phyloP scores from a whole-genome alignment of 2,888 invertebrate species.

The Synergus japonicus region DNA sequence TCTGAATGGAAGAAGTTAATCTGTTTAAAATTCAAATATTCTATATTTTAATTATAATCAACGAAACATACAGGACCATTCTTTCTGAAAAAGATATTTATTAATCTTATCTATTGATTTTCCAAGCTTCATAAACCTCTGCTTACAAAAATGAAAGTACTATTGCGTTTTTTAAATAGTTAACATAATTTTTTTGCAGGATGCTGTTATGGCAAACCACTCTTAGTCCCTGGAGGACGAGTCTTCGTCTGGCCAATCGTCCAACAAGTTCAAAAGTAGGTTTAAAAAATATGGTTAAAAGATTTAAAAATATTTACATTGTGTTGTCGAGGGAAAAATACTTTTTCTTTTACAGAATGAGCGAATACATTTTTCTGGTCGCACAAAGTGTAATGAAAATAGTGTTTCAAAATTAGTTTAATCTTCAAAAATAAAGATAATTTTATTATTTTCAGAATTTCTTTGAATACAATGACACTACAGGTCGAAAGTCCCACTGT shows the following conservation, averaged over 20 bases:
- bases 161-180: not conserved
- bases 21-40: too few species aligned
- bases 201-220: constrained; percentile 96
- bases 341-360: not conserved
- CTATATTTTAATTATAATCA: too few species aligned
- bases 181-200: constrained; percentile 80
- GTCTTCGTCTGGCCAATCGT: constrained; percentile 98
- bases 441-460: constrained; percentile 83
- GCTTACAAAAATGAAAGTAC: too few species aligned
- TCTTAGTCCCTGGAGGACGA: constrained; percentile 95
- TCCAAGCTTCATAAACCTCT: too few species aligned
- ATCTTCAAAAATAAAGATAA: constrained; percentile 31
- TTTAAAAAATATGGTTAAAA: constrained; percentile 34
- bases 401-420: not conserved
- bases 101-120: too few species aligned
- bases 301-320: not conserved
- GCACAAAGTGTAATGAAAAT: not conserved
- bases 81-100: too few species aligned
- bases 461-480: constrained; percentile 97
- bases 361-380: not conserved
- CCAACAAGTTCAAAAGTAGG: constrained; percentile 88
- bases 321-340: not conserved
- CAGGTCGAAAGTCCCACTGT: constrained; percentile 97
- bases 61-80: too few species aligned
- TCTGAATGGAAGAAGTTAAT: too few species aligned